Percentiles rank a stretch among this genome's conserved stretches.
Evolutionary conservation across 2,888 invertebrate genomes (phyloP).

Genomic region (Eupithecia pulchellata): DNA sequence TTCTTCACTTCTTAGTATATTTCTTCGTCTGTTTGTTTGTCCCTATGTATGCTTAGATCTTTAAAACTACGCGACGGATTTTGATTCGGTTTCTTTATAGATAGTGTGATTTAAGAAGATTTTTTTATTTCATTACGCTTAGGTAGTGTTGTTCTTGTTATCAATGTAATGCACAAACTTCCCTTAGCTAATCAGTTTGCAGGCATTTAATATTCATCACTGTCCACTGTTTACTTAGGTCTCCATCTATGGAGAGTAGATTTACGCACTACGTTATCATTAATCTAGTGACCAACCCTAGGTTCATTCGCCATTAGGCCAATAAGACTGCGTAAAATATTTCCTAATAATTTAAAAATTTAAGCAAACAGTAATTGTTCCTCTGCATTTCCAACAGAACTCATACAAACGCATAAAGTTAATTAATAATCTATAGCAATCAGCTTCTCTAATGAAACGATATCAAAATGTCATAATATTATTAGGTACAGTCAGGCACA

Average conservation of each 20-base stretch:
- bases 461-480: conserved; percentile 52
- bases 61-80: too few relatives aligned
- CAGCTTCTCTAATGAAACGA: conserved; percentile 40
- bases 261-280: background rate
- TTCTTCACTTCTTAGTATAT: too few relatives aligned
- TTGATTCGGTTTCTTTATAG: too few relatives aligned
- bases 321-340: background rate
- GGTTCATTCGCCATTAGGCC: background rate
- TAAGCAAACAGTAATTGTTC: background rate
- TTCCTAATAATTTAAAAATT: background rate
- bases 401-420: conserved; percentile 29
- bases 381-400: background rate
- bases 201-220: background rate
- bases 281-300: background rate
- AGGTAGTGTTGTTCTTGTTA: background rate
- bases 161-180: background rate
- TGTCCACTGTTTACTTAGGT: background rate
- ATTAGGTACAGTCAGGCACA: conserved; percentile 12
- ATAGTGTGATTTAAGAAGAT: too few relatives aligned
- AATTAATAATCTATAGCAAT: conserved; percentile 34
- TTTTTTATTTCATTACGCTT: too few relatives aligned
- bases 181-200: background rate
- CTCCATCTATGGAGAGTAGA: background rate
- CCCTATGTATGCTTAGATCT: too few relatives aligned
- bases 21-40: too few relatives aligned